Conservation (phyloP, 92 coral and sea anemone species). For the Heteractis magnifica region DNA sequence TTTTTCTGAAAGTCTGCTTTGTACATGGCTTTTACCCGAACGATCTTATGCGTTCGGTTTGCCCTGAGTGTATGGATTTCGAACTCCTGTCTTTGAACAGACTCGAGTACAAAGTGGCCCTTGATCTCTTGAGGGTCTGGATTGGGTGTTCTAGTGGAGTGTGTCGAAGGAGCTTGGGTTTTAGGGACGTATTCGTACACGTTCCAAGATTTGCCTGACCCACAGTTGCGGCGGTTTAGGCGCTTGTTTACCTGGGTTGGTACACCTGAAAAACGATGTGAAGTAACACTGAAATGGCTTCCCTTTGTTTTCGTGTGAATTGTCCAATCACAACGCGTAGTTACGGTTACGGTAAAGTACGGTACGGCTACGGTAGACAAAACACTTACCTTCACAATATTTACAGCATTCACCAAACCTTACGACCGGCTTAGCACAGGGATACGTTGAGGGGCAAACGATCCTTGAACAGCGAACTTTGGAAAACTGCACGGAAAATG, state of each 20-base stretch:
- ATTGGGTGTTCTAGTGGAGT: background rate
- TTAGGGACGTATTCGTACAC: background rate
- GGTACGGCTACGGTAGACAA: no score
- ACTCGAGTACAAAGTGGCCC: constrained; percentile 3
- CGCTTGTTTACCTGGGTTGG: background rate
- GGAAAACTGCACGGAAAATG: background rate
- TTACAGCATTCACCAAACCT: constrained; percentile 3
- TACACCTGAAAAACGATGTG: background rate
- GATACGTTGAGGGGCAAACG: background rate
- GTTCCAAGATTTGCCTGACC: background rate
- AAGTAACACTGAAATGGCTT: background rate
- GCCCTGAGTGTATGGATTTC: constrained; percentile 2
- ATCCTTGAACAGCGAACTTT: background rate
- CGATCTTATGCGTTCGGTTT: background rate
- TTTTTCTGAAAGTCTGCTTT: background rate
- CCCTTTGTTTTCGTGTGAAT: background rate
- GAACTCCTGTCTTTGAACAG: background rate
- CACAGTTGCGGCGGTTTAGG: background rate
- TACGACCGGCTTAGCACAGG: background rate
- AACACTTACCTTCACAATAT: constrained; percentile 1
- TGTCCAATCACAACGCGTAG: no score
- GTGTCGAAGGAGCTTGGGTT: background rate
- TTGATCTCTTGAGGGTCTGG: background rate
- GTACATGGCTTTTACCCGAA: background rate
- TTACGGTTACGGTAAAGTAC: no score